Evolutionary conservation across 2,113 vertebrate genomes (phyloP), one percentile per base, ranked within the genome.

Genomic region (Butorides virescens): DNA sequence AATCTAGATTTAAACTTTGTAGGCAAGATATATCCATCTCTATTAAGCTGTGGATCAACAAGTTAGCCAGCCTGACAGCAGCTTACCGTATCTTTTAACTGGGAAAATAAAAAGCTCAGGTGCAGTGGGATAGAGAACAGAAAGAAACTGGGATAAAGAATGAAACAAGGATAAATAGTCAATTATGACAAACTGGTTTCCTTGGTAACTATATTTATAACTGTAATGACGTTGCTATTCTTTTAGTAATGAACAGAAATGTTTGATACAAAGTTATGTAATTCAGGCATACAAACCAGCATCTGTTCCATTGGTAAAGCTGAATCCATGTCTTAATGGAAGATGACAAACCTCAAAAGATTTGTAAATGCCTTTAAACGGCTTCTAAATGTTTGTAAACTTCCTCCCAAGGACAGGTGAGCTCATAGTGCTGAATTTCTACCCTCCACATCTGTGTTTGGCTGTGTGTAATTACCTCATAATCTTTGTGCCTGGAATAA

Each of bases 171-270:
- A 94, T 96, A 96, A 95, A 88, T 76, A 93, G 91, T 93, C 95
- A 97, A 97, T 97, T 97, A 95, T 70, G 92, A 98, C 85, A 96
- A 97, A 95, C 91, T 84, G 63, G 96, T 98, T 97, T 97, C 97
- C 97, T 94, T 96, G 97, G 97, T 91, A 98, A 98, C 97, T 96
- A 63, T 96, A 95, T 97, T 97, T 97, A 92, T 95, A 97, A 95
- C 76, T 26, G 29, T 95, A 92, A 74, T 89, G 89, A 95, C 47
- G 30, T 92, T 95, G 88, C 77, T 87, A 56, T 93, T 96, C 90
- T 94, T 97, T 97, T 92, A 93, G 71, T 87, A 95, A 96, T 92
- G 95, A 98, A 95, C 9, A 36, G 82, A 95, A 96, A 97, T 93
- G 86, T 97, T 95, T 96, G 86, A 87, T 93, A 58, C 55, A 86